Percentiles rank a stretch among this genome's conserved stretches.
Evolutionary conservation across 1,140 invertebrate species (phyloP).

Genomic region (Sminthurides bifidus): DNA sequence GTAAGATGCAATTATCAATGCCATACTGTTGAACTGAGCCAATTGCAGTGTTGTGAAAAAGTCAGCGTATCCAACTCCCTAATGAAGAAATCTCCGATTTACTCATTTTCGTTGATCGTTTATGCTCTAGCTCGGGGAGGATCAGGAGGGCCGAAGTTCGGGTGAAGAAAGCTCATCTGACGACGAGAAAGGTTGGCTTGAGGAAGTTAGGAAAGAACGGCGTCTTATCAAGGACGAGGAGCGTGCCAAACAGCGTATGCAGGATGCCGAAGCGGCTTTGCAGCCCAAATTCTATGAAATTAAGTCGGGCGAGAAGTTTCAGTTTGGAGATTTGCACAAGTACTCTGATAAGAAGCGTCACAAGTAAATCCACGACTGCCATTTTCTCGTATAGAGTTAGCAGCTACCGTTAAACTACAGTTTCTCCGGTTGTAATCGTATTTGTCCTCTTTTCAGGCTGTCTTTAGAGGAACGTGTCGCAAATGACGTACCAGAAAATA

Average conservation of each 20-base stretch:
- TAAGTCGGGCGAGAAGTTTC: slow-evolving; percentile 49
- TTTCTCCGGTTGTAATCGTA: slow-evolving; percentile 8
- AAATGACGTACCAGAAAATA: slow-evolving; percentile 39
- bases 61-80: no score
- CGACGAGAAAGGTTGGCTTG: slow-evolving; percentile 62
- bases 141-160: slow-evolving; percentile 37
- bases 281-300: slow-evolving; percentile 51
- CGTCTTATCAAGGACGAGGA: slow-evolving; percentile 41
- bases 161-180: slow-evolving; percentile 47
- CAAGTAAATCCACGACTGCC: slow-evolving; percentile 7
- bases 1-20: no score
- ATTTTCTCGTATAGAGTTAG: slow-evolving; percentile 4
- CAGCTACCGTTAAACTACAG: slow-evolving; percentile 13
- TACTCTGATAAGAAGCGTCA: slow-evolving; percentile 32
- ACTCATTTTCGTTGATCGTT: slow-evolving; percentile 11
- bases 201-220: slow-evolving; percentile 67
- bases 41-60: no score
- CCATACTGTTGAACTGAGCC: no score
- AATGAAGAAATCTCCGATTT: no score
- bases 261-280: slow-evolving; percentile 26
- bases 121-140: slow-evolving; percentile 32
- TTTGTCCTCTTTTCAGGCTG: slow-evolving; percentile 40
- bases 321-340: slow-evolving; percentile 38
- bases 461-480: slow-evolving; percentile 56
- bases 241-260: slow-evolving; percentile 33